phyloP scores from a whole-genome alignment of 2,888 invertebrate species.

The Tipula lateralis region DNA sequence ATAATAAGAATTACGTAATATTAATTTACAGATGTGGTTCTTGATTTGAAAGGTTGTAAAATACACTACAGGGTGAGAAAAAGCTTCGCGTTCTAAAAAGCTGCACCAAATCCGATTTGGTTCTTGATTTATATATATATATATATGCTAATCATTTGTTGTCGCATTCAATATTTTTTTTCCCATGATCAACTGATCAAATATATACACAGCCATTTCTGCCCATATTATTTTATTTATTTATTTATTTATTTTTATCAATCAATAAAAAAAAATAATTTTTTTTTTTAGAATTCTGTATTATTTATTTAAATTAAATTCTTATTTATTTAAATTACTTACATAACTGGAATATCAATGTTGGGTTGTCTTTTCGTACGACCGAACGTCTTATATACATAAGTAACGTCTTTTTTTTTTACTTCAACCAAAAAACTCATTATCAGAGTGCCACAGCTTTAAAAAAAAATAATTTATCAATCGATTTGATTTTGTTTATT shows the following conservation, averaged over 20 bases:
- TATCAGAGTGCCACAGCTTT: neutral
- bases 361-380: neutral
- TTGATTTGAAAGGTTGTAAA: neutral
- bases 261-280: neutral
- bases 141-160: neutral
- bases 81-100: too few species aligned
- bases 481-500: neutral
- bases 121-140: neutral
- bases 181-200: neutral
- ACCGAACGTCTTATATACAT: neutral
- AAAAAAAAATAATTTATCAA: slow-evolving; percentile 9
- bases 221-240: neutral
- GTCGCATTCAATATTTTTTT: neutral
- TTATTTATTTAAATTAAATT: slow-evolving; percentile 19
- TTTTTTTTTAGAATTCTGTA: neutral
- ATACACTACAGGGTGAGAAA: neutral
- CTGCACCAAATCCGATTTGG: too few species aligned
- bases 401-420: too few species aligned
- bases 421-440: neutral
- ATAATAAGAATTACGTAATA: neutral
- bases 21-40: neutral
- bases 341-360: neutral
- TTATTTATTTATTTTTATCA: neutral
- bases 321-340: neutral
- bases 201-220: neutral